Evolutionary conservation across 1,140 invertebrate species (phyloP).

Genomic region (Drosophila nikananu): DNA sequence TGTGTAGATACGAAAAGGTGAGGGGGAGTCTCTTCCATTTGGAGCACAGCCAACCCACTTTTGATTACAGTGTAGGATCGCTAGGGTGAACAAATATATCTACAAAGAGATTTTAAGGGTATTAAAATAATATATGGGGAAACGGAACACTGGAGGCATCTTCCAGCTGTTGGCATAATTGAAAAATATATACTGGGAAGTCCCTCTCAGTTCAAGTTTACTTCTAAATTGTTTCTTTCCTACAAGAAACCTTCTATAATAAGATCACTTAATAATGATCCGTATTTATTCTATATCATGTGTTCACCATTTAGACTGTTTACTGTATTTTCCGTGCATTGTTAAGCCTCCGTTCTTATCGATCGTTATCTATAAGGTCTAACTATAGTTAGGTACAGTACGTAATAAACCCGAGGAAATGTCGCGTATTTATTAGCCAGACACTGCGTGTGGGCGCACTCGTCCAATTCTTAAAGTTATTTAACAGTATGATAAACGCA

Average conservation of each 20-base stretch:
- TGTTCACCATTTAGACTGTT: not conserved
- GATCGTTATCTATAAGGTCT: conserved; percentile 29
- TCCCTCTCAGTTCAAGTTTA: not conserved
- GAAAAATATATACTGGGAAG: too few species aligned
- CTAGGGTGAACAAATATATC: too few species aligned
- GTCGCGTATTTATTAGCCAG: conserved; percentile 27
- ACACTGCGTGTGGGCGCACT: conserved; percentile 15
- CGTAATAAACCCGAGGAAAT: conserved; percentile 32
- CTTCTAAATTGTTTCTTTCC: not conserved
- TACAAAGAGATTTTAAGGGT: too few species aligned
- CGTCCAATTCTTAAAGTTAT: conserved; percentile 18
- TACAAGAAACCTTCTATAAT: not conserved
- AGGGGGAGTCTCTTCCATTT: not conserved
- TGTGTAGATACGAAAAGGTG: conserved; percentile 4
- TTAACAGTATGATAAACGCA: conserved; percentile 15
- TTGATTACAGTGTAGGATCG: not conserved
- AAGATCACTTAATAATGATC: not conserved
- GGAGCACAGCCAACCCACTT: conserved; percentile 8
- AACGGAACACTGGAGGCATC: not conserved
- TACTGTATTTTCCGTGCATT: conserved; percentile 20
- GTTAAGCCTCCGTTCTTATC: conserved; percentile 40
- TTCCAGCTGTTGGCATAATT: not conserved
- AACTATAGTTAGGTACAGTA: conserved; percentile 31
- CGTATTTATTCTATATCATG: not conserved
- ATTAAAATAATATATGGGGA: not conserved